Base-by-base conservation (phyloP, 2,888 invertebrate genomes). In the Metellina segmentata region DNA sequence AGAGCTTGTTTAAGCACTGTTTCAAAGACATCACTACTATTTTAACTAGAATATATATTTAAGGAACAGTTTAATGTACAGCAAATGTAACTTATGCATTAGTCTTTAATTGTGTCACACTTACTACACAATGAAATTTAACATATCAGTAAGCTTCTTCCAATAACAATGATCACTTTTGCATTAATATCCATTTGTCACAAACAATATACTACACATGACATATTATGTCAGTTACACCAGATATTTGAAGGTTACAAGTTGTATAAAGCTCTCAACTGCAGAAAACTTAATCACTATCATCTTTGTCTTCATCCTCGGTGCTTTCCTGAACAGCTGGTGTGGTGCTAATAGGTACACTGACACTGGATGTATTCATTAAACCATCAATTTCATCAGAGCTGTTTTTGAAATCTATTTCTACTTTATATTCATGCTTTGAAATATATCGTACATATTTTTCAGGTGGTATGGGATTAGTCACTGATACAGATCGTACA, bases 371-470 rank as follows among this genome's bases (percentile, higher is more conserved):
- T 70, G 92, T 78, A 72, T 93, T 72, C 34, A 91, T 91, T 70
- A 93, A 79, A 85, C 93, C 93, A 81, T 93, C 93, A 82, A 91
- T 93, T 70, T 93, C 94, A 85, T 92, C 92, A 9, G 91, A 85
- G 20, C 97, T 97, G 94, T 97, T 96, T 88, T 97, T 97, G 94
- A 97, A 97, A 95, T 98, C 98, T 95, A 98, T 98, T 94, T 98
- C 98, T 94, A 98, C 98, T 94, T 97, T 97, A 96, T 99, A 99
- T 95, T 98, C 98, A 96, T 99, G 99, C 93, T 99, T 96, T 86
- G 99, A 98, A 94, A 99, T 96, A 95, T 99, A 99, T 94, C 98
- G 96, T 90, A 99, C 99, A 96, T 98, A 99, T 96, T 99, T 99
- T 96, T 99, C 99, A 16, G 99, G 99, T 52, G 99, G 98, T 93